Evolutionary conservation across 2,113 vertebrate species (phyloP).

Genomic region (Bujurquina vittata): DNA sequence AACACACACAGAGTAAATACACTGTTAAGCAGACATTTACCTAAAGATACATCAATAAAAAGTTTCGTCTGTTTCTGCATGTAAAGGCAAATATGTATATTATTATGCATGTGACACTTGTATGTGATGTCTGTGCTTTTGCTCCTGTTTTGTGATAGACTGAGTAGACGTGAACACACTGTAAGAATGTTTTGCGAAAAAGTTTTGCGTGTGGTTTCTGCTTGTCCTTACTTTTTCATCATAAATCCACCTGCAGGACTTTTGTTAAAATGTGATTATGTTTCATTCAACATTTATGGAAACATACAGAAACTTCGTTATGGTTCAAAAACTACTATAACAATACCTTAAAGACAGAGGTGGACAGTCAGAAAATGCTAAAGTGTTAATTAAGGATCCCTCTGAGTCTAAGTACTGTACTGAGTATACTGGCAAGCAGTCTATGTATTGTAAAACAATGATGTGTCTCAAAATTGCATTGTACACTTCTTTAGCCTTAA

Average conservation of each 20-base stretch:
- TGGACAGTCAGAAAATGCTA: no score
- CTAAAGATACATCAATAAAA: constrained; percentile 4
- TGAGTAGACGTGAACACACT: not conserved
- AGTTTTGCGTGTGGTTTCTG: not conserved
- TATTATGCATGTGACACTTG: not conserved
- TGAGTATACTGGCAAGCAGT: not conserved
- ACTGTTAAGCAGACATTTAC: constrained; percentile 31
- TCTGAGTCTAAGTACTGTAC: not conserved
- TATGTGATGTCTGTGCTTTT: not conserved
- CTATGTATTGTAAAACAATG: not conserved
- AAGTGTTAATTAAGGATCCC: not conserved
- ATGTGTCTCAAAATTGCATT: not conserved
- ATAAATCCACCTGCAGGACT: not conserved
- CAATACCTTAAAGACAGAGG: not conserved
- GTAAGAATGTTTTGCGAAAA: not conserved
- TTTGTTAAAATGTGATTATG: not conserved
- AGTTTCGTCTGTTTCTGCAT: not conserved
- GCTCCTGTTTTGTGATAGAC: not conserved
- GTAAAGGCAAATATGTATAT: not conserved
- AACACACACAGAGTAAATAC: not conserved
- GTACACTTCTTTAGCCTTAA: not conserved
- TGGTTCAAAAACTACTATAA: not conserved
- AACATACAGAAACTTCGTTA: not conserved
- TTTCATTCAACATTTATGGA: not conserved
- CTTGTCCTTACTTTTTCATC: not conserved